Percentiles rank a stretch among this genome's conserved stretches.
These are phyloP conservation scores for Leuciscus idus DNA, from an alignment of 2,113 vertebrate species.

Conservation along the genomic window DNA sequence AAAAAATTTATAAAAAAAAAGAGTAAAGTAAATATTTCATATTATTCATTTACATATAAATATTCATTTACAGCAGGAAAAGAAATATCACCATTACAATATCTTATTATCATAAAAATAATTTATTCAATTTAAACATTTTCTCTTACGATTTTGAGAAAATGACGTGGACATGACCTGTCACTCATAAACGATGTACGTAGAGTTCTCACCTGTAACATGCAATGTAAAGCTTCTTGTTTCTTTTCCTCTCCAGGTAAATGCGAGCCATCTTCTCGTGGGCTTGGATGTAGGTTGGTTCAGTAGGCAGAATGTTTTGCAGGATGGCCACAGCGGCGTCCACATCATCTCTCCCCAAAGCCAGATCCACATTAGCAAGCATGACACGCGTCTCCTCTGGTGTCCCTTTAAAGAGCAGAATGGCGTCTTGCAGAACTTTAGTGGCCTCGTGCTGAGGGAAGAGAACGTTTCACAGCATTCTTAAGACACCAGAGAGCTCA, in stretches of 20 bases:
- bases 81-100: no score
- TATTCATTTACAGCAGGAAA: no score
- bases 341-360: conserved; percentile 72
- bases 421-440: conserved; percentile 79
- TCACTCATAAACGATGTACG: not conserved
- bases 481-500: not conserved
- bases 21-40: no score
- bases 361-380: conserved; percentile 77
- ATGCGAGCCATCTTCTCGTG: conserved; percentile 80
- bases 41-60: no score
- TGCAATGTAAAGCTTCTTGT: conserved; percentile 71
- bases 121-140: no score
- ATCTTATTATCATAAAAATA: no score
- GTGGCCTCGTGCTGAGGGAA: conserved; percentile 76
- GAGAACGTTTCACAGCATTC: not conserved
- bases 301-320: conserved; percentile 63
- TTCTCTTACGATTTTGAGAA: no score
- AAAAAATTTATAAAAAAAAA: no score
- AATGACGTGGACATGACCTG: not conserved
- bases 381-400: conserved; percentile 72
- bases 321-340: conserved; percentile 71
- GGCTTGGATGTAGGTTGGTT: conserved; percentile 74
- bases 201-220: conserved; percentile 73
- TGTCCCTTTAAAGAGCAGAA: conserved; percentile 71
- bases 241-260: conserved; percentile 71